Conservation (phyloP, 2,797 vertebrate species). For the Helarctos malayanus region DNA sequence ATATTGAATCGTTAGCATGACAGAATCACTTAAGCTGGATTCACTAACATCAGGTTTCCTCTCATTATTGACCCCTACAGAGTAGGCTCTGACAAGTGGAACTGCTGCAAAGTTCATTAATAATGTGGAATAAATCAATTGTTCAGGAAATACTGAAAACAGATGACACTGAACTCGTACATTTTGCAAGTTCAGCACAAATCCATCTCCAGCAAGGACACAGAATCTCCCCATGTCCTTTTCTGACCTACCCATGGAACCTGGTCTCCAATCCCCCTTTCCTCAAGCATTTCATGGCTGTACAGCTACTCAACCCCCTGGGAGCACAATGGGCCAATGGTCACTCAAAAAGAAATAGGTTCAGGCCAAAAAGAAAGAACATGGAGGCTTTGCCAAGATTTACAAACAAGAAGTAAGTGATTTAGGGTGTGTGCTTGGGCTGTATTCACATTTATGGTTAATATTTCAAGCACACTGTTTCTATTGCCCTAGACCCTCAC, state of each 20-base stretch:
- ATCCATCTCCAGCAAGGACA: conserved; percentile 88
- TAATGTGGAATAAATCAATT: conserved; percentile 99
- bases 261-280: not conserved
- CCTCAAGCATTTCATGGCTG: not conserved
- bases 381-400: conserved; percentile 36
- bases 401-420: not conserved
- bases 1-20: conserved; percentile 96
- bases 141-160: conserved; percentile 92
- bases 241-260: conserved; percentile 75
- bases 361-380: not conserved
- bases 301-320: not conserved
- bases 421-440: not conserved
- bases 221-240: conserved; percentile 81
- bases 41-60: conserved; percentile 97
- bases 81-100: conserved; percentile 95
- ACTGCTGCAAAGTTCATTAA: conserved; percentile 99
- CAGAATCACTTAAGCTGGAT: conserved; percentile 98
- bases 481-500: not conserved
- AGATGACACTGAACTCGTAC: conserved; percentile 88
- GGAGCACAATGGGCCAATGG: not conserved
- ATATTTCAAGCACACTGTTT: not conserved
- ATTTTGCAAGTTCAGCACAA: conserved; percentile 91
- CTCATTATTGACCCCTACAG: conserved; percentile 96
- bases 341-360: conserved; percentile 37
- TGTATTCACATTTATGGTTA: conserved; percentile 38